Evolutionary conservation across 2,797 vertebrate species (phyloP), one percentile per base, ranked within the genome.

Genomic region (Odontamblyopus lacepedii): DNA sequence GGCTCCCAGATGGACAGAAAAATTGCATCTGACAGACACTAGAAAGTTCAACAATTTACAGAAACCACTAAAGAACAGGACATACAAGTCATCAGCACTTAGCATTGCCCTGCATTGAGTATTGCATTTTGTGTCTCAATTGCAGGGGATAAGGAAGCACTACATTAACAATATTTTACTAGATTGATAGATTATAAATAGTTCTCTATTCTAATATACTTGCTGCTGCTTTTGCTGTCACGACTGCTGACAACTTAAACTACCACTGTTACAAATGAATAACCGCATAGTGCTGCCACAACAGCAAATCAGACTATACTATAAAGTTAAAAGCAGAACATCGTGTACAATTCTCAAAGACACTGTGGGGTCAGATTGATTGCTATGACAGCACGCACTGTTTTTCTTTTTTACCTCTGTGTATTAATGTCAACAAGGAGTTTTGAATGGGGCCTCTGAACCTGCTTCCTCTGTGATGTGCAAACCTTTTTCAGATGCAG

Each of bases 1-100:
- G 56, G 29, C 69, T 87, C 78, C 78, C 83, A 83, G 80, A 84
- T 81, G 74, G 69, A 69, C 38, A 32, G 61, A 70, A 70, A 75
- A 66, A 71, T 72, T 27, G 71, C 29, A 64, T 72, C 16, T 27
- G 57, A 70, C 30, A 32, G 9, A 73, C 30, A 81, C 48, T n/a
- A 67, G 16, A 32, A 30, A 16, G 15, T 53, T 35, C 5, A 32
- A 16, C 66, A 35, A 59, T 15, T 60, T 38, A 1, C 29, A 7
- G 0, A 55, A 41, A 69, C 29, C 48, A 53, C 27, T 11, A 67
- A 32, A 32, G 48, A 27, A 51, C 64, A 67, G 48, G 26, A 53
- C 63, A 65, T 41, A 41, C 60, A n/a, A 4, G 35, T 26, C 63
- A 50, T 13, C 12, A 48, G 23, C 13, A 50, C 48, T 51, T 67